Conservation (phyloP, 2,113 vertebrate species). For the Alligator sinensis region DNA sequence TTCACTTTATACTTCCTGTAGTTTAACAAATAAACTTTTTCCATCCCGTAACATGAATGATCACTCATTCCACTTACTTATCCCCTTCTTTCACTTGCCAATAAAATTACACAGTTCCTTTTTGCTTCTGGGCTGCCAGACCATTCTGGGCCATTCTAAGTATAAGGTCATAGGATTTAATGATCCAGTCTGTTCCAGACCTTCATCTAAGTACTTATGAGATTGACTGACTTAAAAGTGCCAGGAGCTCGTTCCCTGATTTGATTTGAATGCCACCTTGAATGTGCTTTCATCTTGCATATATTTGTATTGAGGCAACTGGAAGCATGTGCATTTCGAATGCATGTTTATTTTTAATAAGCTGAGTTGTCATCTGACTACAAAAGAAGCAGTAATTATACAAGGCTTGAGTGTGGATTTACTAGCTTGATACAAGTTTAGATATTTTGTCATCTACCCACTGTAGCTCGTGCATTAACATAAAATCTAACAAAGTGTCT, state of each 20-base stretch:
- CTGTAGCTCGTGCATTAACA: background rate
- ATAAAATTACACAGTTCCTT: accelerated
- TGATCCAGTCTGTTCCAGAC: background rate
- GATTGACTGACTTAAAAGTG: background rate
- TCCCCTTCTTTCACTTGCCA: too few relatives aligned
- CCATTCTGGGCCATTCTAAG: background rate
- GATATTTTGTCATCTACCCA: background rate
- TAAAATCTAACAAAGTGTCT: background rate
- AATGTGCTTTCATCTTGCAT: background rate
- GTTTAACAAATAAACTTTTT: background rate
- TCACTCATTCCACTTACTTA: background rate
- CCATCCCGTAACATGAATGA: background rate
- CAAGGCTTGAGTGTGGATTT: background rate
- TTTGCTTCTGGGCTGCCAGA: background rate
- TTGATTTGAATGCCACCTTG: background rate
- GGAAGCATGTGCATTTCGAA: background rate
- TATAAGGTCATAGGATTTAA: background rate
- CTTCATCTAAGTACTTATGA: background rate
- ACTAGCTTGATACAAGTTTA: background rate
- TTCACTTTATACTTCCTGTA: background rate
- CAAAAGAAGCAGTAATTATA: background rate
- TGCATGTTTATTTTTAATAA: background rate
- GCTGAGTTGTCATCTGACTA: background rate
- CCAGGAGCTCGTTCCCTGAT: background rate
- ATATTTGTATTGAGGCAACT: background rate